phyloP scores from a whole-genome alignment of 2,113 vertebrate genomes.

The Gallinago media region DNA sequence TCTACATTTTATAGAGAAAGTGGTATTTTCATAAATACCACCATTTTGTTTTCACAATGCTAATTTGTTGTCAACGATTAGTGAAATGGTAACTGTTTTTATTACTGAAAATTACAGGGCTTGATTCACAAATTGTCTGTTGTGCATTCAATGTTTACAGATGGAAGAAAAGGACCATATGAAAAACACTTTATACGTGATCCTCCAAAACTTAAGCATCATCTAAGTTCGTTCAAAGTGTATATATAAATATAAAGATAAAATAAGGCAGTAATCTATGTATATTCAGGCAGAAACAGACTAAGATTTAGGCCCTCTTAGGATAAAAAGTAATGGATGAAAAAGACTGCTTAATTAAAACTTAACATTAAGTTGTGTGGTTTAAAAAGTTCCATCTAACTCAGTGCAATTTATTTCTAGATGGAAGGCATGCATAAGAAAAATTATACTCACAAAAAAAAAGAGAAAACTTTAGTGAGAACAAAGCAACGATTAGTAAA shows the following conservation, averaged over 20 bases:
- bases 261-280: conserved; percentile 19
- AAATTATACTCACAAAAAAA: neutral
- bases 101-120: neutral
- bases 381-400: conserved; percentile 33
- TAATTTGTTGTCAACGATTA: neutral
- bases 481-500: neutral
- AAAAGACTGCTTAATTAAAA: conserved; percentile 51
- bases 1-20: neutral
- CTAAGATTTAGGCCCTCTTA: conserved; percentile 20
- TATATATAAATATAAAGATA: conserved; percentile 12
- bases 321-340: conserved; percentile 48
- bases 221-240: neutral
- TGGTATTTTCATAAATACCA: neutral
- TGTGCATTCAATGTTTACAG: neutral
- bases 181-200: neutral
- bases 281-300: neutral
- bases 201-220: neutral
- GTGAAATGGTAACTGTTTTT: neutral
- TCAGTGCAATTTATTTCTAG: conserved; percentile 20
- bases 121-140: neutral
- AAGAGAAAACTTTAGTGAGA: neutral
- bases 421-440: neutral
- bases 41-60: neutral
- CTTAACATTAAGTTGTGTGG: conserved; percentile 17
- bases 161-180: neutral